A percentile compares a stretch with the other conserved stretches of the same genome.
These are phyloP conservation scores for Maniola hyperantus DNA, from an alignment of 2,888 invertebrate genomes.

Conservation along the genomic window DNA sequence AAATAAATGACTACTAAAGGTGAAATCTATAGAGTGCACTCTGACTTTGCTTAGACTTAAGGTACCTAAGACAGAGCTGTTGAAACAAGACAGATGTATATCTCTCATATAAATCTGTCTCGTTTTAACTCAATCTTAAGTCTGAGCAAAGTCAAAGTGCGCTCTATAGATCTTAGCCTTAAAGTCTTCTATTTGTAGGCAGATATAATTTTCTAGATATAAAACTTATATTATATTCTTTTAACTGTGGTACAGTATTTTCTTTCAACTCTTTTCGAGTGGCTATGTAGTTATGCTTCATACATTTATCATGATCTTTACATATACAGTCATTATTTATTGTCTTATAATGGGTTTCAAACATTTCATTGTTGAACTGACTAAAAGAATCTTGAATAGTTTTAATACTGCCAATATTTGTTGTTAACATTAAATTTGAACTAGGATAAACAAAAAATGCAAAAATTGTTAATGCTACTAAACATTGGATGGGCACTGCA, in stretches of 20 bases:
- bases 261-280: slow-evolving; percentile 57
- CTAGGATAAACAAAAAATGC: slow-evolving; percentile 93
- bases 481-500: slow-evolving; percentile 90
- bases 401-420: slow-evolving; percentile 84
- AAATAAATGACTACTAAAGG: too few species aligned
- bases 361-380: slow-evolving; percentile 45
- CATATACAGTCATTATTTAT: slow-evolving; percentile 72
- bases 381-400: slow-evolving; percentile 85
- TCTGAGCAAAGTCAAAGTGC: too few species aligned
- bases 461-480: slow-evolving; percentile 88
- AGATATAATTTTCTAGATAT: slow-evolving; percentile 83
- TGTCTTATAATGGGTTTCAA: slow-evolving; percentile 44
- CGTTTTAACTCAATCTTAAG: too few species aligned
- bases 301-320: slow-evolving; percentile 71
- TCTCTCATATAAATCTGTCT: too few species aligned
- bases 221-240: slow-evolving; percentile 86
- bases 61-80: too few species aligned
- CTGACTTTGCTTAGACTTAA: too few species aligned
- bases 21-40: too few species aligned
- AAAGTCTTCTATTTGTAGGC: slow-evolving; percentile 46
- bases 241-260: slow-evolving; percentile 82
- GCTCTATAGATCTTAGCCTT: too few species aligned
- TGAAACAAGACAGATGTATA: too few species aligned
- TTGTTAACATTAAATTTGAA: slow-evolving; percentile 89
- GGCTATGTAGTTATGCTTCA: slow-evolving; percentile 63